Percentiles rank a stretch among this genome's conserved stretches.
Evolutionary conservation across 2,888 invertebrate genomes (phyloP).

Genomic region (Ganaspis brasiliensis): DNA sequence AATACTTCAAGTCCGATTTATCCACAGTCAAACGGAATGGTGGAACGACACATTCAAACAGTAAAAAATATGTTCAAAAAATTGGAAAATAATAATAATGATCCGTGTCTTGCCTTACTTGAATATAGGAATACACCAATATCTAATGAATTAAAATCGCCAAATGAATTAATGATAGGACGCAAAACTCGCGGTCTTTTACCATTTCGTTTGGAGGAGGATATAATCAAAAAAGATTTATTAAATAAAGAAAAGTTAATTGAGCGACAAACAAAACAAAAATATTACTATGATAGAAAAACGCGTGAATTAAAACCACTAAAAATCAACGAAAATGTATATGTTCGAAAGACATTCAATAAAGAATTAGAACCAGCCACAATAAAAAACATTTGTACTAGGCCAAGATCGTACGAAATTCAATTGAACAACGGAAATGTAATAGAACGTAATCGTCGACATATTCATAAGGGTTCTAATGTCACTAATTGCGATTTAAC

Average conservation of each 20-base stretch:
- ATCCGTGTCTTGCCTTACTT: slow-evolving; percentile 48
- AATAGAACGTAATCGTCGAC: slow-evolving; percentile 47
- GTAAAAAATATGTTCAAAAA: slow-evolving; percentile 47
- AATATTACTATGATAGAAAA: slow-evolving; percentile 49
- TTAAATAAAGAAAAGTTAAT: not conserved
- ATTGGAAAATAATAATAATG: slow-evolving; percentile 42
- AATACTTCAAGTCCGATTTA: slow-evolving; percentile 56
- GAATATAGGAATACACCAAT: slow-evolving; percentile 17
- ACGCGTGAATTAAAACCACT: slow-evolving; percentile 41
- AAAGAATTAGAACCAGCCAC: slow-evolving; percentile 48
- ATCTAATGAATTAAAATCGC: slow-evolving; percentile 10
- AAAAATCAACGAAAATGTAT: slow-evolving; percentile 50
- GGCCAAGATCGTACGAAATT: slow-evolving; percentile 49
- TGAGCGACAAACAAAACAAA: slow-evolving; percentile 35
- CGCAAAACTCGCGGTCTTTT: slow-evolving; percentile 38
- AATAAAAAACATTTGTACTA: slow-evolving; percentile 36
- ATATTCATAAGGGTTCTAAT: slow-evolving; percentile 36
- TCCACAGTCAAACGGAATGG: slow-evolving; percentile 59
- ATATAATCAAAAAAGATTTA: not conserved
- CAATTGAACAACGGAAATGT: slow-evolving; percentile 35
- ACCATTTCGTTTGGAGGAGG: slow-evolving; percentile 31
- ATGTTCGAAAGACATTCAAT: slow-evolving; percentile 44
- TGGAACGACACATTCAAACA: slow-evolving; percentile 45
- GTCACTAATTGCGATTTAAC: no score
- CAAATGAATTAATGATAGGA: slow-evolving; percentile 39